Evolutionary conservation across 1,140 invertebrate species (phyloP), one percentile per base, ranked within the genome.

Genomic region (Steinernema khuongi): DNA sequence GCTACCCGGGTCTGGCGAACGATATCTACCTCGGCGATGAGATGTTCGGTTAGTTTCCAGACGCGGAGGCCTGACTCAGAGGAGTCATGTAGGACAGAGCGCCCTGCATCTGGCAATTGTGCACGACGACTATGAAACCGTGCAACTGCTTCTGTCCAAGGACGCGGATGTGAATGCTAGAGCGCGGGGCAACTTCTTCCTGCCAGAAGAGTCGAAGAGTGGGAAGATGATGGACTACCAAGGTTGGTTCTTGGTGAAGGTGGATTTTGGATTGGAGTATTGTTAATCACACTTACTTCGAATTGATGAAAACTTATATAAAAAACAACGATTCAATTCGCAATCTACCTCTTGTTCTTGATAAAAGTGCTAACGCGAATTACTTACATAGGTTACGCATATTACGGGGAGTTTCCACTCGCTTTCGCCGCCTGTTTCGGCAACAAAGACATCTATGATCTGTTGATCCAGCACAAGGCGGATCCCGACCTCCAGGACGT

Each of bases 1-100:
- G 92, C 80, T 99, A 94, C 85, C 94, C 95, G 0, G 92, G 92
- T 81, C 85, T 96, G 44, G 92, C 93, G 0, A 87, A 94, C 41
- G 96, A 98, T 86, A 91, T 96, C 17, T 95, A 97, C 68, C 94
- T 97, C 88, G 95, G 94, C 0, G 93, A 96, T 85, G 95, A 98
- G 88, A 97, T 97, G 88, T 89, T 94, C 82, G 94, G 93, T 92
- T 84, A 86, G 85, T 73, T 14, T 60, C 11, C 26, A 2, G 50
- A 7, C 22, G 14, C 19, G 19, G 26, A 11, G 14, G 7, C 4
- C 7, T 4, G 7, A 14, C 19, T 11, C 14, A 14, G 14, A 2
- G 19, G 2, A 17, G 14, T 11, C 4, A n/a, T 60, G 11, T 22
- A 60, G 50, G 50, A 4, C 50, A 60, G 19, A 60, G 93, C 86